A percentile compares a stretch with the other conserved stretches of the same genome.
Conservation (phyloP, 2,888 invertebrate species). For the Sphecodes monilicornis region DNA sequence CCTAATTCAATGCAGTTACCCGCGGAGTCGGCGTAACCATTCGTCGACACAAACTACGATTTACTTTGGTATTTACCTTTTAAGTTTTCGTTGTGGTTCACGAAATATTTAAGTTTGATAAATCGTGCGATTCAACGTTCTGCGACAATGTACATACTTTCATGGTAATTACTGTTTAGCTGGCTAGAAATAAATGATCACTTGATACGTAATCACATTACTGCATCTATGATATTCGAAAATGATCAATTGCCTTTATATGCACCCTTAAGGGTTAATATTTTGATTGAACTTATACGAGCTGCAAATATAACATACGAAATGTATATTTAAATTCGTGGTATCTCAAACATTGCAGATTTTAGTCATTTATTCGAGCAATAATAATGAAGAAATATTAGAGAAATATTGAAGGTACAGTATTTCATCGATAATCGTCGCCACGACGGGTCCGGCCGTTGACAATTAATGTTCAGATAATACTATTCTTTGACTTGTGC, state of each 20-base stretch:
- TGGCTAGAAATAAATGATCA: background rate
- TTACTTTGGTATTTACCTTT: slow-evolving; percentile 23
- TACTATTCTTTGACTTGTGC: too few relatives aligned
- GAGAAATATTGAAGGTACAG: too few relatives aligned
- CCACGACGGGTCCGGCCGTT: too few relatives aligned
- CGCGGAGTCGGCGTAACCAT: slow-evolving; percentile 67
- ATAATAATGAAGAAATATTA: too few relatives aligned
- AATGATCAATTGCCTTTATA: background rate
- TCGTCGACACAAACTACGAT: slow-evolving; percentile 35
- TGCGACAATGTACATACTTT: background rate
- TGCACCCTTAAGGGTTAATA: too few relatives aligned
- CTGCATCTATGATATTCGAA: background rate
- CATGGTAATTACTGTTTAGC: background rate
- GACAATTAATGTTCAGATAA: too few relatives aligned
- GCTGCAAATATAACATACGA: background rate
- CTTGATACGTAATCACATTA: background rate
- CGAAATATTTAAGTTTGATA: slow-evolving; percentile 4
- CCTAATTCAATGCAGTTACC: slow-evolving; percentile 75
- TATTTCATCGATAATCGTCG: too few relatives aligned
- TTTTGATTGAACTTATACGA: background rate
- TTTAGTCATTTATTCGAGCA: background rate
- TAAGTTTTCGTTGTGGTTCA: slow-evolving; percentile 26
- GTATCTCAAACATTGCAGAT: background rate
- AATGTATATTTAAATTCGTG: background rate
- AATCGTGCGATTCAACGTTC: background rate